Conservation (phyloP, 2,888 invertebrate genomes). For the Oasisia sp. region DNA sequence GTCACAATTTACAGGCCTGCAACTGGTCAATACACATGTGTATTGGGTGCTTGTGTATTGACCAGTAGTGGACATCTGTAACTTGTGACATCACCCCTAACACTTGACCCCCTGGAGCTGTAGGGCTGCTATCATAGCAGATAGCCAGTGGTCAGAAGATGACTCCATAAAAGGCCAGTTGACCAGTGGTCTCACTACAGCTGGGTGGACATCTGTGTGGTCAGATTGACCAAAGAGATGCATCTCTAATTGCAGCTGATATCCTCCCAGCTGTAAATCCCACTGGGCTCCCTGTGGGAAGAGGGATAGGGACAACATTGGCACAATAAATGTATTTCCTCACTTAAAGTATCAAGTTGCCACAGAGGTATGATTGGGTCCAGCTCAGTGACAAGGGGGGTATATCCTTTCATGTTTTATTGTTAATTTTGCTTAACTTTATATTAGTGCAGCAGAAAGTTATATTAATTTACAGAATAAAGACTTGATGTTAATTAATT, state of each 20-base stretch:
- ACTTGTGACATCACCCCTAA: background rate
- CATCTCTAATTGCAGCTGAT: slow-evolving; percentile 6
- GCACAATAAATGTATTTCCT: background rate
- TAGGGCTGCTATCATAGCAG: background rate
- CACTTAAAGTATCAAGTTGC: background rate
- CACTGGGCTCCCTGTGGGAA: background rate
- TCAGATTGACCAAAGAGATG: background rate
- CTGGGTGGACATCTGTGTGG: background rate
- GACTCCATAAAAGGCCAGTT: background rate
- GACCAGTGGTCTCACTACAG: background rate
- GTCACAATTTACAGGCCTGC: too few species aligned
- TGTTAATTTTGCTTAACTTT: background rate
- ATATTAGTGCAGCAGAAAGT: background rate
- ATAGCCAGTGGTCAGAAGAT: background rate
- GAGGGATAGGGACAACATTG: background rate
- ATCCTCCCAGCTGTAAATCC: background rate
- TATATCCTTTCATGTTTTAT: background rate
- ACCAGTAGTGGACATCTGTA: background rate
- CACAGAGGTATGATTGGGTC: background rate
- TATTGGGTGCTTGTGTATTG: too few species aligned
- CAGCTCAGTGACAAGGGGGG: background rate
- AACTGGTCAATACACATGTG: too few species aligned
- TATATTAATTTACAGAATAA: background rate
- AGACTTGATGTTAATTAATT: background rate
- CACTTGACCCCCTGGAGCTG: background rate